phyloP scores from a whole-genome alignment of 2,888 invertebrate genomes.

The Apoderus coryli region DNA sequence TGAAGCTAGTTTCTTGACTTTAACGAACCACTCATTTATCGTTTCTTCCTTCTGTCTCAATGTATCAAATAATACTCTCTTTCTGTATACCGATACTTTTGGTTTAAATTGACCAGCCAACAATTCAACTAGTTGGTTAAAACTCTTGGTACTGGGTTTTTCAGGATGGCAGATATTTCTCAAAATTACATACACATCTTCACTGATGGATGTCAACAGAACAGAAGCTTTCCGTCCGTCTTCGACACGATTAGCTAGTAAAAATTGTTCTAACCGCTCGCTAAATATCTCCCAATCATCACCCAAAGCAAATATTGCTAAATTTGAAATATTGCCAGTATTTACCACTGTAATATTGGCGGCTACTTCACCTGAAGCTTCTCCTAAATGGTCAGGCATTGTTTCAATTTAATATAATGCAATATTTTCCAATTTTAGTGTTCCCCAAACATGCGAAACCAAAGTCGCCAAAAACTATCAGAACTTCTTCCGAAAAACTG shows the following conservation, averaged over 20 bases:
- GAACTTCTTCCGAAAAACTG: too few species aligned
- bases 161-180: constrained; percentile 14
- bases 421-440: too few species aligned
- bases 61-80: constrained; percentile 14
- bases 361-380: too few species aligned
- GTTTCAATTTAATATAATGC: too few species aligned
- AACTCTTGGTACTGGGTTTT: constrained; percentile 9
- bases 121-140: constrained; percentile 7
- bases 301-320: too few species aligned
- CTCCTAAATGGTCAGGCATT: too few species aligned
- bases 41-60: constrained; percentile 13
- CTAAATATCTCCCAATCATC: constrained; percentile 4
- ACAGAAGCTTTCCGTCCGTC: constrained; percentile 12
- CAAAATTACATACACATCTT: constrained; percentile 13
- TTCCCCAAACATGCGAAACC: too few species aligned
- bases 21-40: constrained; percentile 6
- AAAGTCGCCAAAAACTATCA: too few species aligned
- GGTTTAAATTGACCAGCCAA: constrained; percentile 12
- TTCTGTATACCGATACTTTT: constrained; percentile 13
- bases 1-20: constrained; percentile 5
- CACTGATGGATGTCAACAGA: constrained; percentile 10
- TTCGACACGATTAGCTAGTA: constrained; percentile 11
- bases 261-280: constrained; percentile 9
- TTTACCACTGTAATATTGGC: too few species aligned
- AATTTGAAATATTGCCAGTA: too few species aligned